These are phyloP conservation scores for Myoxocephalus aenaeus DNA, from an alignment of 2,797 vertebrate species.

Conservation along the genomic window DNA sequence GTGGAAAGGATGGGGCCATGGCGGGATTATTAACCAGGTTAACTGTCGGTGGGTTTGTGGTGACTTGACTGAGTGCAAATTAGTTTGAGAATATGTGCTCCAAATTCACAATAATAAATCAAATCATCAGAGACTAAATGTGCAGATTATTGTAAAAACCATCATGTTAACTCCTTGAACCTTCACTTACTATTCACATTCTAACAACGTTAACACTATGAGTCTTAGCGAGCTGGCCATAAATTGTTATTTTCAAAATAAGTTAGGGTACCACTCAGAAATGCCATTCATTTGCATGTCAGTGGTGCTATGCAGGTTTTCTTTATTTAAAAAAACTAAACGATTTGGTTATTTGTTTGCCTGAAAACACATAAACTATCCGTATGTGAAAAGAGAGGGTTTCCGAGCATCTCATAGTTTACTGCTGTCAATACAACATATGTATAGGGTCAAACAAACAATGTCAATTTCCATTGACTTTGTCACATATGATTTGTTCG, in stretches of 20 bases:
- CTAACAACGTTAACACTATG: neutral
- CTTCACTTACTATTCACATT: neutral
- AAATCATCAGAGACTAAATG: neutral
- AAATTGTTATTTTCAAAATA: neutral
- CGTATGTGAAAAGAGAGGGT: neutral
- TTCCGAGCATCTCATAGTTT: neutral
- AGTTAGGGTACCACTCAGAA: neutral
- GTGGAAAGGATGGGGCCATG: neutral
- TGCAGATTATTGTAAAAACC: neutral
- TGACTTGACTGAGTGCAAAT: no score
- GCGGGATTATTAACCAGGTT: neutral
- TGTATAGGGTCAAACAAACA: neutral
- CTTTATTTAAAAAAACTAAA: neutral
- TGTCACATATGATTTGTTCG: neutral
- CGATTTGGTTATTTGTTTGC: neutral
- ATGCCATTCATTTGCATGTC: neutral
- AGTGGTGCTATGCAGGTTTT: neutral
- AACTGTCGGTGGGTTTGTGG: neutral
- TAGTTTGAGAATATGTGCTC: neutral
- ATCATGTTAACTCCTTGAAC: neutral
- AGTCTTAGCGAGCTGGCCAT: neutral
- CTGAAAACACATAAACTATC: neutral
- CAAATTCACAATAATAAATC: neutral
- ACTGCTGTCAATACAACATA: no score
- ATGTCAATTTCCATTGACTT: neutral